Conservation (phyloP, 92 coral and sea anemone genomes). For the Palythoa grandis region DNA sequence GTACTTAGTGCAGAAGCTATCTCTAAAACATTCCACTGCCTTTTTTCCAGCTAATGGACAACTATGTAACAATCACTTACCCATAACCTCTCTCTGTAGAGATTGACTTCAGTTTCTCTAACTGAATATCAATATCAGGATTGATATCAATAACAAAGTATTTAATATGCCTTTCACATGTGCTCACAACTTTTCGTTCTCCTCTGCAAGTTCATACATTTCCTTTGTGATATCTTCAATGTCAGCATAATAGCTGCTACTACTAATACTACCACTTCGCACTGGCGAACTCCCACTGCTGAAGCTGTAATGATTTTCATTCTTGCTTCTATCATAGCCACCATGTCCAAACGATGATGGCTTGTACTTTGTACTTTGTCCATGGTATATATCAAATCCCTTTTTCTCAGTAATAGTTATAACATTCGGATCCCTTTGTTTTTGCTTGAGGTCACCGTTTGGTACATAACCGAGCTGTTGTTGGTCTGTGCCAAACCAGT, state of each 20-base stretch:
- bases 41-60: not conserved
- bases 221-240: conserved; percentile 87
- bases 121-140: not conserved
- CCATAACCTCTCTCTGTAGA: not conserved
- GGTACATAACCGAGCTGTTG: conserved; percentile 2
- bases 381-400: conserved; percentile 37
- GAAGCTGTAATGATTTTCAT: conserved; percentile 38
- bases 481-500: conserved; percentile 14
- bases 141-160: not conserved
- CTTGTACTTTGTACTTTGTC: conserved; percentile 16
- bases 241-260: conserved; percentile 91
- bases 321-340: conserved; percentile 26
- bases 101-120: not conserved
- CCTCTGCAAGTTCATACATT: conserved; percentile 77
- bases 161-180: not conserved
- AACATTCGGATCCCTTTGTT: not conserved
- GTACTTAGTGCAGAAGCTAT: not conserved
- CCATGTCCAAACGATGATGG: conserved; percentile 31
- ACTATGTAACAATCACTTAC: not conserved
- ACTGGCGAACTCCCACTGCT: conserved; percentile 26
- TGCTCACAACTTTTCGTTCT: conserved; percentile 67
- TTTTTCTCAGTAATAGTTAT: conserved; percentile 8
- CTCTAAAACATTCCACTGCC: not conserved
- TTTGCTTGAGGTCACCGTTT: conserved; percentile 28
- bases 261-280: conserved; percentile 58